Base-by-base conservation (phyloP, 2,113 vertebrate species). In the Bungarus multicinctus region DNA sequence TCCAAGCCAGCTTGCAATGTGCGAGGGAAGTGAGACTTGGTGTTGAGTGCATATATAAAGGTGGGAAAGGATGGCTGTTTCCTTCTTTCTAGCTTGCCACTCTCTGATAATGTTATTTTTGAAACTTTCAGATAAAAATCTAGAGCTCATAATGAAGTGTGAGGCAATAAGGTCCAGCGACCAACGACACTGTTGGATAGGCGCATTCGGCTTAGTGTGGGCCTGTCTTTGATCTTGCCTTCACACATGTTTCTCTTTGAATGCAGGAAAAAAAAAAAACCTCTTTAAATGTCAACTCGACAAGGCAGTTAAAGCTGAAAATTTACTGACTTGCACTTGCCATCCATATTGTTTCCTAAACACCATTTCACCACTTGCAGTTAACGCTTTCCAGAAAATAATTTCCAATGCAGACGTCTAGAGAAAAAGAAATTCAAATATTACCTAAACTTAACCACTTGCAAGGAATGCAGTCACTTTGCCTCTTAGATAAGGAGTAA, bases 81-180 rank as follows among this genome's bases (percentile, higher is more conserved):
- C 25, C 43, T 91, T 58, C 20, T 55, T 85, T 39, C 85, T 54
- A 45, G n/a, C 9, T n/a, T 85, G 27, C 64, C 64, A 89, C 25
- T 85, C 64, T 57, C 64, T 5, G 1, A 74, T 81, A 30, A 74
- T 43, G 50, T 43, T 89, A 45, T 88, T 85, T 39, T 57, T 92
- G 50, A 89, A 89, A 81, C 18, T 53, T 53, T 88, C 87, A 16
- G 10, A 92, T 45, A 89, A 53, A 27, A 54, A 92, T 81, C 87
- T 81, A 92, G 55, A 81, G 87, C 23, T 55, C 52, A 55, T 85
- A 92, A 92, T 57, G 88, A 92, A 60, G 92, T 89, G 87, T 34
- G 53, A 34, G 30, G 54, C 27, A 55, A 89, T 57, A n/a, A 92
- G 6, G 53, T 89, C 69, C 92, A 89, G 69, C 43, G 5, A 50